Conservation (phyloP, 2,113 vertebrate genomes). For the Mustela lutreola region DNA sequence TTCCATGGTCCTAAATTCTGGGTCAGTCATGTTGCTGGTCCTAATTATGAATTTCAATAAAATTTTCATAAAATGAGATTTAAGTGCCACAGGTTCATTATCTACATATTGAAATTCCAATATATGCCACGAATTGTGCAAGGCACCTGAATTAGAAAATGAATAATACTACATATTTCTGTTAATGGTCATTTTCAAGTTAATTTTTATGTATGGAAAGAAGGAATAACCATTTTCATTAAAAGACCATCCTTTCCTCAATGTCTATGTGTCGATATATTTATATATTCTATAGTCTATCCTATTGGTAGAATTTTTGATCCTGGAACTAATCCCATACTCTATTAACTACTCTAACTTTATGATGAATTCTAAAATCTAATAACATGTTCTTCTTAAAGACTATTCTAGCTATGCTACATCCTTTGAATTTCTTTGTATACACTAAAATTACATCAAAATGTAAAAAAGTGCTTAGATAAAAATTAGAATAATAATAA, state of each 20-base stretch:
- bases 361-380: not conserved
- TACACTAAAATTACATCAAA: not conserved
- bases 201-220: constrained; percentile 19
- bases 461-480: not conserved
- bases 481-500: not conserved
- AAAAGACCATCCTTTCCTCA: not conserved
- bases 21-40: not conserved
- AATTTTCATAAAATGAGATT: not conserved
- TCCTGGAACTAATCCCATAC: not conserved
- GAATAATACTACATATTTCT: not conserved
- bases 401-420: not conserved
- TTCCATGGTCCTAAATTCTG: not conserved
- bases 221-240: not conserved
- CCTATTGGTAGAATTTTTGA: not conserved
- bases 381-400: not conserved
- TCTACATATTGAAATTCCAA: not conserved
- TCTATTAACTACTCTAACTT: not conserved
- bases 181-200: not conserved
- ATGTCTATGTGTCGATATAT: not conserved
- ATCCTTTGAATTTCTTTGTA: not conserved
- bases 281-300: not conserved
- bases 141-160: not conserved
- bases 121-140: not conserved
- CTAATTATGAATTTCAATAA: not conserved
- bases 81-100: not conserved